Conservation (phyloP, 2,113 vertebrate species). For the Oncorhynchus clarkii region DNA sequence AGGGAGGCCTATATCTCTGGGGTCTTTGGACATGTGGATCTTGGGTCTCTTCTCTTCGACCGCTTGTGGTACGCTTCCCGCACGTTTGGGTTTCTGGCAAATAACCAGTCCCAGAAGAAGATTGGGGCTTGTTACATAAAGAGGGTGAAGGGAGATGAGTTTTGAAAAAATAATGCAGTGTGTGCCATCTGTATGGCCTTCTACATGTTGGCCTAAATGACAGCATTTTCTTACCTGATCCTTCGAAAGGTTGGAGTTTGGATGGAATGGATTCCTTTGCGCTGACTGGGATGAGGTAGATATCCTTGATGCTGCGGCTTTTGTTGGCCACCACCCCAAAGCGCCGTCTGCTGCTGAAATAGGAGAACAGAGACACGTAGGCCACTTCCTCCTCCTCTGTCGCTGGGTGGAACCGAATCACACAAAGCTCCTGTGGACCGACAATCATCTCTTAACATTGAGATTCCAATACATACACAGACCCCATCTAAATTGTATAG, state of each 20-base stretch:
- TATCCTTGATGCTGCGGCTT: conserved; percentile 90
- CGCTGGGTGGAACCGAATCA: conserved; percentile 94
- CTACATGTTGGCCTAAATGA: not conserved
- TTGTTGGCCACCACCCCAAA: conserved; percentile 95
- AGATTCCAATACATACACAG: not conserved
- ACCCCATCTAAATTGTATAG: not conserved
- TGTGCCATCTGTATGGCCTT: not conserved
- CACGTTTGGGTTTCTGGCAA: conserved; percentile 86
- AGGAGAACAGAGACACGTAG: conserved; percentile 97
- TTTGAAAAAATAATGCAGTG: not conserved
- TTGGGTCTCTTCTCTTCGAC: conserved; percentile 82
- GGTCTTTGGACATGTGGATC: conserved; percentile 70
- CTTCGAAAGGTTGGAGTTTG: conserved; percentile 91
- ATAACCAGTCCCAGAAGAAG: conserved; percentile 92
- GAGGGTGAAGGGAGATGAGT: not conserved
- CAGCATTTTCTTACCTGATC: conserved; percentile 84
- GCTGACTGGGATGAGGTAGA: conserved; percentile 94
- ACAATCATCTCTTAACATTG: conserved; percentile 11
- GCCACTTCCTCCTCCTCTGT: conserved; percentile 96
- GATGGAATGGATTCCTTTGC: conserved; percentile 88
- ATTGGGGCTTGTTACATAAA: conserved; percentile 84
- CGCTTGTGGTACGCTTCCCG: conserved; percentile 63
- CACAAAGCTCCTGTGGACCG: conserved; percentile 85
- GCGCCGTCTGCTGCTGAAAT: conserved; percentile 95
- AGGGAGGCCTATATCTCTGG: conserved; percentile 60